Conservation (phyloP, 1,140 invertebrate genomes). For the Wiebesia pumilae region DNA sequence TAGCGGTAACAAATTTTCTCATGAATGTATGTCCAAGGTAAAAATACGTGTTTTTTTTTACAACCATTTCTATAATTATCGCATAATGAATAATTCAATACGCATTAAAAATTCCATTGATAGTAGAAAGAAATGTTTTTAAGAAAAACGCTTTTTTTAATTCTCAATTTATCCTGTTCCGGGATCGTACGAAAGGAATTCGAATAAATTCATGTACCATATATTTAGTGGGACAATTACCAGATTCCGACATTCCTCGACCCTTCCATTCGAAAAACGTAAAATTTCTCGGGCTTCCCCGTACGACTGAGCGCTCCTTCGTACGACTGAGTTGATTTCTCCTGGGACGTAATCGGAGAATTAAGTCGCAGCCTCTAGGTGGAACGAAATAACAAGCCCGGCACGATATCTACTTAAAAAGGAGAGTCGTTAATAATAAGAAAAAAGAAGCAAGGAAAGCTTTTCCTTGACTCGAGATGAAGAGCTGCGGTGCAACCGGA, state of each 20-base stretch:
- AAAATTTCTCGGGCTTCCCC: conserved; percentile 9
- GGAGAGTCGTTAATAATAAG: conserved; percentile 37
- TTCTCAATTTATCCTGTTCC: conserved; percentile 13
- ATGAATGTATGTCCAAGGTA: not conserved
- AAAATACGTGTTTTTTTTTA: not conserved
- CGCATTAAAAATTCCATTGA: not conserved
- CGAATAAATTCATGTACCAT: conserved; percentile 33
- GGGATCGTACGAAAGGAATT: not conserved
- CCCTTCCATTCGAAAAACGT: not conserved
- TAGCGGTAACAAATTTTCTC: not conserved
- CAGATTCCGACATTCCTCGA: conserved; percentile 29
- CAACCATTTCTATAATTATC: not conserved
- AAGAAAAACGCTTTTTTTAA: not conserved
- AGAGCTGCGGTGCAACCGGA: conserved; percentile 37
- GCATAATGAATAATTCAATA: not conserved
- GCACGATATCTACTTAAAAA: conserved; percentile 1
- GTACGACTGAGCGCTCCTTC: not conserved
- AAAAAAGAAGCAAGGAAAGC: conserved; percentile 9
- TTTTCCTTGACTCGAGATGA: conserved; percentile 24
- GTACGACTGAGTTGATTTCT: conserved; percentile 37
- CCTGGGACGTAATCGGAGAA: conserved; percentile 48
- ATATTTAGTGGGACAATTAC: conserved; percentile 32
- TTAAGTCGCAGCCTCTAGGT: conserved; percentile 36
- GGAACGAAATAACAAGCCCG: conserved; percentile 48
- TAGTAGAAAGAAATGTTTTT: not conserved